phyloP scores from a whole-genome alignment of 37 sponge, comb jelly and placozoan genomes.

The Haliclona indistincta region DNA sequence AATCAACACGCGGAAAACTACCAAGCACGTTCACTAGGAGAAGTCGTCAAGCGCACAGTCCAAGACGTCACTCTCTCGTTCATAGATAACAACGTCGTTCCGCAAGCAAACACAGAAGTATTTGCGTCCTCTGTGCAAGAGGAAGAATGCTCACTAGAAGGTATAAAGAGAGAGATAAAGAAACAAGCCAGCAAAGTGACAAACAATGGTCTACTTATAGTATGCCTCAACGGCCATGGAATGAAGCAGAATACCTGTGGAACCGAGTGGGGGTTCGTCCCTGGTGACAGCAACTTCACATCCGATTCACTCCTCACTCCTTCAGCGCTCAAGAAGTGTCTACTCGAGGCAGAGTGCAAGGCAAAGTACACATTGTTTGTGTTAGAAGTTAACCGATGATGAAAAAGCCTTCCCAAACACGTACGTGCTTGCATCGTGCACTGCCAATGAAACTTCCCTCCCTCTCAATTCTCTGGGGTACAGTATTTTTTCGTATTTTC shows the following conservation, averaged over 20 bases:
- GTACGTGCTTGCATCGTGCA: constrained; percentile 56
- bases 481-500: constrained; percentile 30
- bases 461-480: neutral
- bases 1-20: constrained; percentile 40
- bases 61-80: neutral
- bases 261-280: constrained; percentile 53
- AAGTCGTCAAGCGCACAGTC: constrained; percentile 22
- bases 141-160: constrained; percentile 35
- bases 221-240: constrained; percentile 73
- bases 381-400: constrained; percentile 6
- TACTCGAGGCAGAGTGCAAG: constrained; percentile 45
- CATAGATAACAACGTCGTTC: neutral
- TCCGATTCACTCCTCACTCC: constrained; percentile 32
- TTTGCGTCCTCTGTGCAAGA: constrained; percentile 7
- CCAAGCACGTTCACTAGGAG: constrained; percentile 15
- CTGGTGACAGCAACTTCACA: constrained; percentile 54
- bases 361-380: constrained; percentile 56
- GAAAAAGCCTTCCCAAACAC: constrained; percentile 1
- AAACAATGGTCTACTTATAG: constrained; percentile 43
- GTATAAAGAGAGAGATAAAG: constrained; percentile 39
- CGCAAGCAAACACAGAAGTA: neutral
- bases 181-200: constrained; percentile 47
- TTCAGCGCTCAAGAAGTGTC: constrained; percentile 27
- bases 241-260: constrained; percentile 17
- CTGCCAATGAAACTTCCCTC: constrained; percentile 34